Conservation (phyloP, 2,888 invertebrate species). For the Sesia bembeciformis region DNA sequence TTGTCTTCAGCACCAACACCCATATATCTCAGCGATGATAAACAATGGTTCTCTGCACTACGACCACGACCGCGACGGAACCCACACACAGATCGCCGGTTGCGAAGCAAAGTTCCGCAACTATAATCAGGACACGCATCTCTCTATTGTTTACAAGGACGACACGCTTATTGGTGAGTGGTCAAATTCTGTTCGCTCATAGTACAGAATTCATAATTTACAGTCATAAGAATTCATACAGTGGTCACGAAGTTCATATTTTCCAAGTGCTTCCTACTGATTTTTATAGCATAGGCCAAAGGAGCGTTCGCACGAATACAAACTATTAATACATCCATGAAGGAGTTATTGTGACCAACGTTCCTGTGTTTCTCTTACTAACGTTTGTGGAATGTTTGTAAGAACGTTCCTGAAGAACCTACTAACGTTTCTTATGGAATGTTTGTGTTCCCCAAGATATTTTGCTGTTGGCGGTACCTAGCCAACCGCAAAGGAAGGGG, state of each 20-base stretch:
- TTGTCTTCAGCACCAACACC: constrained; percentile 91
- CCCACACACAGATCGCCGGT: constrained; percentile 96
- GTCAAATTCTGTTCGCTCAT: not conserved
- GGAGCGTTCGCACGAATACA: too few species aligned
- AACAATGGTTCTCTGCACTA: constrained; percentile 96
- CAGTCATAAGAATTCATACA: too few species aligned
- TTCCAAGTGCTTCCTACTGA: not conserved
- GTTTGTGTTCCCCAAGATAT: too few species aligned
- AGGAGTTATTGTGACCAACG: too few species aligned
- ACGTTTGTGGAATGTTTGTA: too few species aligned
- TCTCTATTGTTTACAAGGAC: constrained; percentile 93
- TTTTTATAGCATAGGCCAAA: too few species aligned
- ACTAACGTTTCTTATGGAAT: not conserved
- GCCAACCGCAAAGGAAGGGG: too few species aligned
- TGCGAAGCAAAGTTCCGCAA: constrained; percentile 98
- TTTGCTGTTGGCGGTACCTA: too few species aligned
- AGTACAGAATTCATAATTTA: not conserved
- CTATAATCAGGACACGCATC: constrained; percentile 89
- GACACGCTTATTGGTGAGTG: constrained; percentile 86
- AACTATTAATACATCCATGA: too few species aligned
- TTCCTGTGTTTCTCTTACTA: too few species aligned
- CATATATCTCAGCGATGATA: constrained; percentile 98
- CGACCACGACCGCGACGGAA: constrained; percentile 99
- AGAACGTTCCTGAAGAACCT: not conserved
- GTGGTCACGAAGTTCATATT: not conserved